phyloP scores from a whole-genome alignment of 2,113 vertebrate genomes.

The Tetraodon nigroviridis region DNA sequence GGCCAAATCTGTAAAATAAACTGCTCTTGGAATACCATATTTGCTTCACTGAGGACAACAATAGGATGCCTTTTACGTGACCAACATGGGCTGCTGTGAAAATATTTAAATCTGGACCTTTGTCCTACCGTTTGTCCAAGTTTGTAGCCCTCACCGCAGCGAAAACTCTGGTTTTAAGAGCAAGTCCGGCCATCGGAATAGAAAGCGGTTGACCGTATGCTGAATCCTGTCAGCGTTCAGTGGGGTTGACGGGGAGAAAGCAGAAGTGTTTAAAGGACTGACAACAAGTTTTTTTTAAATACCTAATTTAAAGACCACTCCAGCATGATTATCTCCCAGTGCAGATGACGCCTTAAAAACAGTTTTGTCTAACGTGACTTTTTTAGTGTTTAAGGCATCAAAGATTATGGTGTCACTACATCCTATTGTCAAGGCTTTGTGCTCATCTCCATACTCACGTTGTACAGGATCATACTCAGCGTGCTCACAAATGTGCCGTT shows the following conservation, averaged over 20 bases:
- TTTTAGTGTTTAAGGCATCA: not conserved
- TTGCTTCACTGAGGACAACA: not conserved
- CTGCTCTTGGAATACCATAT: constrained; percentile 13
- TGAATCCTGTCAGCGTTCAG: constrained; percentile 79
- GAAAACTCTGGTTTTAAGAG: constrained; percentile 96
- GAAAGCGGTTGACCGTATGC: constrained; percentile 86
- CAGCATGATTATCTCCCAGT: not conserved
- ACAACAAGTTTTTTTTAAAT: not conserved
- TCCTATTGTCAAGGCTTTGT: not conserved
- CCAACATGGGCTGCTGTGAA: not conserved
- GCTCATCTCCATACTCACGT: constrained; percentile 77
- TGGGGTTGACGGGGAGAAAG: no score
- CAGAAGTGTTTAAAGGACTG: no score
- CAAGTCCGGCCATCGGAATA: constrained; percentile 85
- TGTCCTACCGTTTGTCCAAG: constrained; percentile 87
- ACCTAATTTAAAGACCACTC: not conserved
- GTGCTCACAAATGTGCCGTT: constrained; percentile 98
- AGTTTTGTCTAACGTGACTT: not conserved
- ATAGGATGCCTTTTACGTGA: not conserved
- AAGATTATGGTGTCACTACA: not conserved
- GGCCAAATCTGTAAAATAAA: constrained; percentile 25
- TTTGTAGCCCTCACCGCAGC: constrained; percentile 94
- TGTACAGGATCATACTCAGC: constrained; percentile 91
- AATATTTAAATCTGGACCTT: not conserved
- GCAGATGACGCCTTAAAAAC: not conserved